These are phyloP conservation scores for Crypturellus tataupa DNA, from an alignment of 2,797 vertebrate species.

Conservation along the genomic window DNA sequence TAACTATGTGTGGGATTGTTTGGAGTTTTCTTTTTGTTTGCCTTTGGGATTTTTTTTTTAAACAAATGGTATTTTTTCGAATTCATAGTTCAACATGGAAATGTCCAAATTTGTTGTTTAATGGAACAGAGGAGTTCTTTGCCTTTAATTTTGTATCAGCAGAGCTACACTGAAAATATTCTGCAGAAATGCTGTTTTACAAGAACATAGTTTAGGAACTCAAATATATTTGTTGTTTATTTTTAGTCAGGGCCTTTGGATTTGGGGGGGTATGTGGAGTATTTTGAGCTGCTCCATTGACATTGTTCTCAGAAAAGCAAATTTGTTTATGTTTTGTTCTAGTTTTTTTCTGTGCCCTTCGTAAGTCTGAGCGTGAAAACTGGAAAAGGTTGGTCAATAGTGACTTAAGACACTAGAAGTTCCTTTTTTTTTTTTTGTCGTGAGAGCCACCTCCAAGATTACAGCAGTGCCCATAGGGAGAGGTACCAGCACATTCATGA, in stretches of 20 bases:
- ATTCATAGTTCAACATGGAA: not conserved
- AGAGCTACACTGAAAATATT: not conserved
- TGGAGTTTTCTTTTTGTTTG: not conserved
- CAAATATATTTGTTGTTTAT: not conserved
- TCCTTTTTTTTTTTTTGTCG: not conserved
- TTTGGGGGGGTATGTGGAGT: not conserved
- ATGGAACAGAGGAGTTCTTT: not conserved
- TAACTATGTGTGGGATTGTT: accelerated
- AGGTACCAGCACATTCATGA: not conserved
- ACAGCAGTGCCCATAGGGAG: not conserved
- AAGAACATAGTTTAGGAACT: not conserved
- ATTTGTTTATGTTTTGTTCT: not conserved
- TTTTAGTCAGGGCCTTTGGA: not conserved
- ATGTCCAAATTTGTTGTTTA: not conserved
- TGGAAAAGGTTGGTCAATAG: not conserved
- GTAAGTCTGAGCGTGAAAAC: not conserved
- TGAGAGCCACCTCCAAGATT: not conserved
- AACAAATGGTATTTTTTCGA: not conserved
- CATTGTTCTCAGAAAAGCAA: not conserved
- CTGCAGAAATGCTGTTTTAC: not conserved
- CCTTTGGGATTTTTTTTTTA: not conserved
- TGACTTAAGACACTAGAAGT: not conserved
- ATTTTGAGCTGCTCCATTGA: not conserved
- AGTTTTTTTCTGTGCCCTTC: not conserved
- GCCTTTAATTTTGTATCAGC: not conserved